Base-by-base conservation (phyloP, 2,888 invertebrate genomes). In the Empis stercorea region DNA sequence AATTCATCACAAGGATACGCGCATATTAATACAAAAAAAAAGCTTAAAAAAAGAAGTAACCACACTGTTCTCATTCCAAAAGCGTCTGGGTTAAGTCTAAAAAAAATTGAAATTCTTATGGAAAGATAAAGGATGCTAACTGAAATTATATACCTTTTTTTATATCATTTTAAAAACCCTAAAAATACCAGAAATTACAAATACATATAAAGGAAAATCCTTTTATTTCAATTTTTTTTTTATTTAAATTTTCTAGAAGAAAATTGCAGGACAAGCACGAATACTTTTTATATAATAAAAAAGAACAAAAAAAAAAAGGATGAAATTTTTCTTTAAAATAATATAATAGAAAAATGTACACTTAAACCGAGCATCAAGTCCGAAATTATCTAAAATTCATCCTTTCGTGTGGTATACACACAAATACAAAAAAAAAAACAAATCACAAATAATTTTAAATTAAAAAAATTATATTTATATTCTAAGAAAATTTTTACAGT, bases 81-180 rank as follows among this genome's bases (percentile, higher is more conserved):
- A 47, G 47, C 53, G 57, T 57, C 57, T 57, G 56, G 57, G 54
- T 55, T 55, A 56, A 48, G 56, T 56, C 55, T 55, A 52, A 50
- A 27, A 54, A 27, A 27, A 2, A 27, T n/a, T n/a, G n/a, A 27
- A 27, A 27, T 7, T 27, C 23, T n/a, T n/a, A 7, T 27, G 23
- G 23, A 27, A 27, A 9, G 23, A 27, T 27, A 27, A n/a, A 27
- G 53, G 52, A 51, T 51, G 38, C 41, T 34, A 4, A 27, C 10
- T 41, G 23, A 27, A 27, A 27, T 27, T 7, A 27, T 36, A 36
- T 15, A 23, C 11, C 14, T 36, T 27, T 30, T 36, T 38, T 38
- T 11, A 3, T 27, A 23, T 41, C 20, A 30, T 27, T 32, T 44
- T 10, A 36, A n/a, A 48, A 36, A 37, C 23, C 30, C 30, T n/a